These are phyloP conservation scores for Aythya baeri DNA, from an alignment of 2,113 vertebrate species.

Conservation along the genomic window DNA sequence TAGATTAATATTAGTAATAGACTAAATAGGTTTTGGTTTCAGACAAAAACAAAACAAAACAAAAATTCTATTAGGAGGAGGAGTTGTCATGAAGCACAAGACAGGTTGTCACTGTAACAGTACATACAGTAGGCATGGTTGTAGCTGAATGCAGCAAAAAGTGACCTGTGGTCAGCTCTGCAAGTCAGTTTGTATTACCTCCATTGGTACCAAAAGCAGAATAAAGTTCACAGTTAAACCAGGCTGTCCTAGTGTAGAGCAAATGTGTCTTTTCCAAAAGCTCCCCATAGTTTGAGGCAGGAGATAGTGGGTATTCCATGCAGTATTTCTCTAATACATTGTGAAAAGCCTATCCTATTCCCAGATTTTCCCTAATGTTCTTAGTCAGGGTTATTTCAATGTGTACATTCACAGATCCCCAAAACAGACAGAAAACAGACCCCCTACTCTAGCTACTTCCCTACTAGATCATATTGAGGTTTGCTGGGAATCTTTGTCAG, in stretches of 20 bases:
- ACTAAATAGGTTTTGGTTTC: neutral
- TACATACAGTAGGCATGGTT: neutral
- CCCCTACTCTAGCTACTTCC: neutral
- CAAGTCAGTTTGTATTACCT: neutral
- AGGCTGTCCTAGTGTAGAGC: accelerated
- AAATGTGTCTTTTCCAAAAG: neutral
- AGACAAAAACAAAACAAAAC: neutral
- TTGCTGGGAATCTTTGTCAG: neutral
- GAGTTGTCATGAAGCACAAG: neutral
- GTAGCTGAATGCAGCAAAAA: neutral
- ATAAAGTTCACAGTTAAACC: neutral
- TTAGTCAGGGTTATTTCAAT: neutral
- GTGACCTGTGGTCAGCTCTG: accelerated
- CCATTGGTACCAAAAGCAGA: neutral
- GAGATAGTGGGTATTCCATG: neutral
- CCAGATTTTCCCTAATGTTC: neutral
- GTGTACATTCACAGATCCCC: neutral
- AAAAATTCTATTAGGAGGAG: neutral
- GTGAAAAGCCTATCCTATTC: neutral
- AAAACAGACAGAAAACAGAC: neutral
- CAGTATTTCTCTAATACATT: neutral
- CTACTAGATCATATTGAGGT: neutral
- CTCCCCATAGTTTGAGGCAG: neutral
- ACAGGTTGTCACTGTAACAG: neutral
- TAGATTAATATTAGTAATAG: neutral